These are phyloP conservation scores for Serinus canaria DNA, from an alignment of 2,113 vertebrate genomes.

Conservation along the genomic window DNA sequence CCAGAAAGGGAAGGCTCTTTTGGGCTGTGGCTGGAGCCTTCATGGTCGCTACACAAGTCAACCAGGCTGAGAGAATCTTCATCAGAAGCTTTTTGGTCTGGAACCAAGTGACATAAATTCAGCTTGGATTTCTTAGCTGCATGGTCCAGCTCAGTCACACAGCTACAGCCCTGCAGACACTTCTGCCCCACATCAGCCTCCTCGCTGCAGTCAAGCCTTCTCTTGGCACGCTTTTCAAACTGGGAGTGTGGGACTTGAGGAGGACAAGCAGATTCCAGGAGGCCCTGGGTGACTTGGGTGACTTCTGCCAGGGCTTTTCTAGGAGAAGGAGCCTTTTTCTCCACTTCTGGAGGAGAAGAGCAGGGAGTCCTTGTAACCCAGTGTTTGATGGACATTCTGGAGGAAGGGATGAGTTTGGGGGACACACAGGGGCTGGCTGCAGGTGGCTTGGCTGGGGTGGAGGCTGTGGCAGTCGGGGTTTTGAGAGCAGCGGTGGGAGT, in stretches of 20 bases:
- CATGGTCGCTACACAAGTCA: background rate
- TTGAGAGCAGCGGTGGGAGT: slow-evolving; percentile 68
- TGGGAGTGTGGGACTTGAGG: background rate
- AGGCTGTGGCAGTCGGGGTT: background rate
- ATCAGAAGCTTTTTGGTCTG: slow-evolving; percentile 33
- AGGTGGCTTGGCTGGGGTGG: slow-evolving; percentile 52
- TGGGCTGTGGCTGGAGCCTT: background rate
- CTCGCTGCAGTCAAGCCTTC: slow-evolving; percentile 83
- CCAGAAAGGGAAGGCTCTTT: slow-evolving; percentile 34
- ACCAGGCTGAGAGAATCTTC: slow-evolving; percentile 24
- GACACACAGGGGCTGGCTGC: background rate
- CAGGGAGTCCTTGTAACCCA: slow-evolving; percentile 81
- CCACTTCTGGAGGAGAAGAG: slow-evolving; percentile 57
- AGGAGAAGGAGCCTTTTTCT: slow-evolving; percentile 58
- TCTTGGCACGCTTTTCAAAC: slow-evolving; percentile 82
- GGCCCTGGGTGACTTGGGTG: slow-evolving; percentile 75
- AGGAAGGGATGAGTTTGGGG: slow-evolving; percentile 57
- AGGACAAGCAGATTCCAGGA: slow-evolving; percentile 1
- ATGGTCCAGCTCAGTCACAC: slow-evolving; percentile 79
- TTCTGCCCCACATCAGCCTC: slow-evolving; percentile 28
- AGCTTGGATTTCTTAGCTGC: slow-evolving; percentile 75
- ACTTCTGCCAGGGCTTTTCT: slow-evolving; percentile 78
- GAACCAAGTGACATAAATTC: slow-evolving; percentile 67
- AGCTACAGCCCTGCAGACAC: slow-evolving; percentile 72
- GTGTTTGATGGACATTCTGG: slow-evolving; percentile 80